Conservation (phyloP, 2,888 invertebrate species). For the Drosophila planitibia region DNA sequence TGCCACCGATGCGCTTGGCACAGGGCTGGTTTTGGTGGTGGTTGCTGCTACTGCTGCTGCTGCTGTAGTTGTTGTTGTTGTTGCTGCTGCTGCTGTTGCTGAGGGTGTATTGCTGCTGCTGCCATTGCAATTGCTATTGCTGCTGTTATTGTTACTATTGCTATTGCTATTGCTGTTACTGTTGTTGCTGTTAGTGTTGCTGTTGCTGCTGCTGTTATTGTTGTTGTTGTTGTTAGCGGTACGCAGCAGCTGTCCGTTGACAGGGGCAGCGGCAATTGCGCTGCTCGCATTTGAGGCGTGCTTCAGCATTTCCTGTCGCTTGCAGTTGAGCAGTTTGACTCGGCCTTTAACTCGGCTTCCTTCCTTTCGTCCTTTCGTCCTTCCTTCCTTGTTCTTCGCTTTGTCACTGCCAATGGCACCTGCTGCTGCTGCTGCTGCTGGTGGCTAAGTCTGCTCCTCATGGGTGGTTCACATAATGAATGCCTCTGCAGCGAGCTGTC, state of each 20-base stretch:
- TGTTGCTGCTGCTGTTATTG: slow-evolving; percentile 7
- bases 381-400: not conserved
- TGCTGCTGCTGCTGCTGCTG: slow-evolving; percentile 28
- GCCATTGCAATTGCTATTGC: slow-evolving; percentile 31
- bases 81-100: slow-evolving; percentile 40
- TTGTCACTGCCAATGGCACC: slow-evolving; percentile 13
- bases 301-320: slow-evolving; percentile 77
- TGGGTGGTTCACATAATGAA: slow-evolving; percentile 53
- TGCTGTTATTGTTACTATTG: slow-evolving; percentile 20
- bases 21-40: slow-evolving; percentile 18
- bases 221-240: slow-evolving; percentile 32
- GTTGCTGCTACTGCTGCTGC: slow-evolving; percentile 8
- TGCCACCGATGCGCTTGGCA: slow-evolving; percentile 8
- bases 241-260: slow-evolving; percentile 69
- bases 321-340: not conserved
- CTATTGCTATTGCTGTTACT: slow-evolving; percentile 11
- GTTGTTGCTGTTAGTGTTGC: slow-evolving; percentile 1
- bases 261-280: slow-evolving; percentile 52
- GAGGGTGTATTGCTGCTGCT: slow-evolving; percentile 48
- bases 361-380: not conserved
- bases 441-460: slow-evolving; percentile 35
- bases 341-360: slow-evolving; percentile 3
- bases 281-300: slow-evolving; percentile 80
- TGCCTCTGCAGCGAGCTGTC: slow-evolving; percentile 11
- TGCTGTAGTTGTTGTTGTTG: slow-evolving; percentile 36